Percentiles rank a stretch among this genome's conserved stretches.
These are phyloP conservation scores for Poecilia wingei DNA, from an alignment of 2,797 vertebrate genomes.

Conservation along the genomic window DNA sequence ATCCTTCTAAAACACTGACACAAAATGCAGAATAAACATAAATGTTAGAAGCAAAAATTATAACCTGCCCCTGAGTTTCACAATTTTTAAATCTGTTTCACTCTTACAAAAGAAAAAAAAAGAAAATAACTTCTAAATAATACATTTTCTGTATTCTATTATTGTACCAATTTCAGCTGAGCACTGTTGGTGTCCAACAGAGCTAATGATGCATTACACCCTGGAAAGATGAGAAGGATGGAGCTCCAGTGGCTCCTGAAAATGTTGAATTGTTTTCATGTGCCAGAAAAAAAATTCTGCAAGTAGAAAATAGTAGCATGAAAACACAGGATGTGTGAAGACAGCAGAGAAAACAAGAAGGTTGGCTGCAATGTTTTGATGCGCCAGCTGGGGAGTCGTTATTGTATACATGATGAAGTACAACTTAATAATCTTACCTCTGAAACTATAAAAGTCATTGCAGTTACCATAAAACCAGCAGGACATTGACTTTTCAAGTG, in stretches of 20 bases:
- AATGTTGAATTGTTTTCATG: slow-evolving; percentile 1
- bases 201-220: slow-evolving; percentile 8
- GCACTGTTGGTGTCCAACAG: slow-evolving; percentile 7
- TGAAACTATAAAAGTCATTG: background rate
- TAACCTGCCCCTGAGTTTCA: background rate
- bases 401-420: background rate
- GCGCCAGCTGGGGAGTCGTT: background rate
- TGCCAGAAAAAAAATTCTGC: background rate
- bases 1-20: background rate
- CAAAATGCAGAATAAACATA: background rate
- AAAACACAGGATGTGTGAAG: background rate
- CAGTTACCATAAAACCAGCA: background rate
- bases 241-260: background rate
- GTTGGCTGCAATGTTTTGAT: background rate
- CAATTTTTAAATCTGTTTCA: background rate
- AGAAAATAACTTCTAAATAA: slow-evolving; percentile 5
- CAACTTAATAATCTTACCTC: background rate
- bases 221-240: background rate
- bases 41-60: background rate
- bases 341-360: background rate
- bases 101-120: background rate
- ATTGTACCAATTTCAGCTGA: slow-evolving; percentile 2
- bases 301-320: background rate
- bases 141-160: slow-evolving; percentile 6
- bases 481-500: background rate